phyloP scores from a whole-genome alignment of 2,113 vertebrate genomes.

The Chionomys nivalis region DNA sequence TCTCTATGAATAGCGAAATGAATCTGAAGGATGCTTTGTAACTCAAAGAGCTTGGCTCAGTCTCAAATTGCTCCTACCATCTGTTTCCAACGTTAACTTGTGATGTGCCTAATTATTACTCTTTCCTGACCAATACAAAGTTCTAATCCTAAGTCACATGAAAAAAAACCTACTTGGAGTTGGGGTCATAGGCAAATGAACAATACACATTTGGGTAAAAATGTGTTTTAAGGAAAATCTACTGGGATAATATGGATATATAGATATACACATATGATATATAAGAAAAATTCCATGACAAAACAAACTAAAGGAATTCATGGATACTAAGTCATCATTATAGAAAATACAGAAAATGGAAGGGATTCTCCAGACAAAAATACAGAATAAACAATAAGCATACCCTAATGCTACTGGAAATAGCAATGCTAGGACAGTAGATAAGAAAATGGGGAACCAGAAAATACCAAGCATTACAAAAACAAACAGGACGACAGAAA shows the following conservation, averaged over 20 bases:
- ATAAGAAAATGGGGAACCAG: background rate
- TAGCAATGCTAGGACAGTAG: too few species aligned
- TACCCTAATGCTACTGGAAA: background rate
- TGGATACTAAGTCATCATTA: background rate
- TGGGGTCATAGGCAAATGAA: background rate
- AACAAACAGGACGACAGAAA: background rate
- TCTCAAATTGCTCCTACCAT: conserved; percentile 27
- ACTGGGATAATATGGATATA: background rate
- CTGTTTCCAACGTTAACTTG: conserved; percentile 14
- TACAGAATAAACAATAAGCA: background rate
- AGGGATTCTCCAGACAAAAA: background rate
- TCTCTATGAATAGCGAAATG: conserved; percentile 43
- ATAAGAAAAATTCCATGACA: background rate
- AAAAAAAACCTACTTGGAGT: background rate
- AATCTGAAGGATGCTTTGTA: conserved; percentile 31
- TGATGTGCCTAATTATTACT: background rate
- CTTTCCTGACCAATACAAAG: background rate
- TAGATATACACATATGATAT: background rate
- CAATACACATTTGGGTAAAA: background rate
- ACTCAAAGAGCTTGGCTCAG: conserved; percentile 46
- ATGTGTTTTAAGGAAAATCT: background rate
- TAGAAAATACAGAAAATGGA: background rate
- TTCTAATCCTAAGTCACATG: background rate
- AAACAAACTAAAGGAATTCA: background rate
- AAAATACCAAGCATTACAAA: background rate